Conservation (phyloP, 2,888 invertebrate genomes). For the Tethea ocularis region DNA sequence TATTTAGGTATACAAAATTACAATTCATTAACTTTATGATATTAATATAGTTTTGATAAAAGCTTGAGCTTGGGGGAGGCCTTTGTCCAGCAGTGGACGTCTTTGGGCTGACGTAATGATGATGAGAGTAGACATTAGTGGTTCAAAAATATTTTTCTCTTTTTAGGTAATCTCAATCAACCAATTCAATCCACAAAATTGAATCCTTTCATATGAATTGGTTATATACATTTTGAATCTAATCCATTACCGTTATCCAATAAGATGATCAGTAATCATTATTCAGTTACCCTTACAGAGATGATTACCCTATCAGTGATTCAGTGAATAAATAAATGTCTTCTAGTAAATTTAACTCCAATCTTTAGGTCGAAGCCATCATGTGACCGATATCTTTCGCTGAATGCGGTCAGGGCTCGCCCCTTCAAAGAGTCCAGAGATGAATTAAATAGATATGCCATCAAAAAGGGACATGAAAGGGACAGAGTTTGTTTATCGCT, state of each 20-base stretch:
- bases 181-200: slow-evolving; percentile 11
- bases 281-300: slow-evolving; percentile 61
- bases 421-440: slow-evolving; percentile 77
- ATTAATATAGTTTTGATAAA: too few species aligned
- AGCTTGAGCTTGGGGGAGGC: too few species aligned
- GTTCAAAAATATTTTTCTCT: not conserved
- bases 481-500: slow-evolving; percentile 41
- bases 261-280: slow-evolving; percentile 46
- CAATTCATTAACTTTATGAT: too few species aligned
- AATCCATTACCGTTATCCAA: slow-evolving; percentile 50
- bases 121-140: not conserved
- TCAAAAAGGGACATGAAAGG: slow-evolving; percentile 68
- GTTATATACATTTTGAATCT: slow-evolving; percentile 26
- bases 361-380: slow-evolving; percentile 71
- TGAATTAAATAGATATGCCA: slow-evolving; percentile 80
- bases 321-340: slow-evolving; percentile 73
- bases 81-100: too few species aligned
- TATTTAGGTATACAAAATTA: too few species aligned
- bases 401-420: slow-evolving; percentile 76
- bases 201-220: not conserved
- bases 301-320: slow-evolving; percentile 71
- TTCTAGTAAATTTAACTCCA: slow-evolving; percentile 82
- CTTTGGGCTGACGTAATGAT: too few species aligned
- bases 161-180: not conserved
- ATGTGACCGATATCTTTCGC: slow-evolving; percentile 76